Percentiles rank a stretch among this genome's conserved stretches.
phyloP scores from a whole-genome alignment of 92 coral and sea anemone species.

The Epizoanthus stellaris region DNA sequence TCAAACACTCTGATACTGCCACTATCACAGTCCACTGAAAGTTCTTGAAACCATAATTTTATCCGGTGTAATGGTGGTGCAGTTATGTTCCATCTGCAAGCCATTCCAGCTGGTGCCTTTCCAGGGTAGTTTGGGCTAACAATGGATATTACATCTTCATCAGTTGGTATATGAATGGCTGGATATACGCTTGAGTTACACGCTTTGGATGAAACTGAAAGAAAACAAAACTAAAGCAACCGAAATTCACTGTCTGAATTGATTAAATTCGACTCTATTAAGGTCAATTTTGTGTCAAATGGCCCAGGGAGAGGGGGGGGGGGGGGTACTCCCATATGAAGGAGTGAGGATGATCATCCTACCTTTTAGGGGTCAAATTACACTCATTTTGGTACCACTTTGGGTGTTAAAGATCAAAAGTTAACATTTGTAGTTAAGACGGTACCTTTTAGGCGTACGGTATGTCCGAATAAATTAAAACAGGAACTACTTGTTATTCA shows the following conservation, averaged over 20 bases:
- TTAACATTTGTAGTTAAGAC: too few relatives aligned
- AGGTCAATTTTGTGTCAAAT: too few relatives aligned
- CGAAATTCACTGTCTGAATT: too few relatives aligned
- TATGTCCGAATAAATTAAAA: too few relatives aligned
- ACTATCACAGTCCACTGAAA: background rate
- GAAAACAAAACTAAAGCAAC: background rate
- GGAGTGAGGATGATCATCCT: too few relatives aligned
- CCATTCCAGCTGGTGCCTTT: background rate
- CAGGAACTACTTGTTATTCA: too few relatives aligned
- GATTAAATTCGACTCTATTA: too few relatives aligned
- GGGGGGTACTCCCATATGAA: background rate
- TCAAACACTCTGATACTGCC: slow-evolving; percentile 15
- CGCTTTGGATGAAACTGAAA: slow-evolving; percentile 15
- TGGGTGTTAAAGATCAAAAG: too few relatives aligned
- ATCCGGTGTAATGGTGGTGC: slow-evolving; percentile 23
- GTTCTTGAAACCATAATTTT: slow-evolving; percentile 24
- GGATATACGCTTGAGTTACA: slow-evolving; percentile 20
- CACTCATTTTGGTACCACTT: too few relatives aligned
- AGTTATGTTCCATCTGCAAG: slow-evolving; percentile 34
- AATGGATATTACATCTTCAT: slow-evolving; percentile 22
- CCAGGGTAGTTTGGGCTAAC: slow-evolving; percentile 7
- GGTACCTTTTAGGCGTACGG: too few relatives aligned
- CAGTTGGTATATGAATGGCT: background rate
- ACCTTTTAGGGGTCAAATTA: too few relatives aligned
- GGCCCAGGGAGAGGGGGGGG: too few relatives aligned